Evolutionary conservation across 2,797 vertebrate genomes (phyloP), one percentile per base, ranked within the genome.

Genomic region (Emydoidea blandingii): DNA sequence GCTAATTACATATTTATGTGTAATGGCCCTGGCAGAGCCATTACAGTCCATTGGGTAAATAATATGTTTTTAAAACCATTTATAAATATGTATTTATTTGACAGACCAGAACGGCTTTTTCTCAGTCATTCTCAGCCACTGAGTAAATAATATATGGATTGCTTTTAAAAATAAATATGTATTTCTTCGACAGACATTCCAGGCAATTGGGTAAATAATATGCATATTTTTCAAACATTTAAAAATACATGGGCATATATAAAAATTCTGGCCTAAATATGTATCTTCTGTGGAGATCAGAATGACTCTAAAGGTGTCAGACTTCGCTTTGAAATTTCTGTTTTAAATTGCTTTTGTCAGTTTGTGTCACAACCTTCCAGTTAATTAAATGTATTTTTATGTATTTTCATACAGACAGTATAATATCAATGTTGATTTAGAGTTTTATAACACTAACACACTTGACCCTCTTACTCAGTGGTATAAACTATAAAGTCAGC

Each of bases 71-170:
- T 96, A 96, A 97, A 97, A 81, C 83, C 92, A 93, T 97, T 95
- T 96, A 96, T 97, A 97, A 97, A 97, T 98, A 97, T 97, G 95
- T 98, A 97, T 97, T 97, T 98, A 97, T 96, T 97, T 97, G 95
- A 92, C 93, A 88, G 96, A 96, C 92, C 97, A 95, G 97, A 97
- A 95, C 87, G 3, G n/a, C 59, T 93, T 97, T 97, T 89, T 97
- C 95, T 80, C 96, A 97, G 89, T 94, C 88, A 89, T 97, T 98
- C 94, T 97, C 92, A 96, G 96, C 93, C 88, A 95, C 97, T 93
- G 88, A 96, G 96, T 97, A 97, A 98, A 96, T 98, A 97, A 97
- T 97, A 95, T 97, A 96, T 96, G 93, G 95, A 95, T 97, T 96
- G 86, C 92, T 96, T 96, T 97, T 96, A 96, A 97, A 96, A 96